These are phyloP conservation scores for Sebastes hubbsi DNA, from an alignment of 2,797 vertebrate genomes.

Conservation along the genomic window DNA sequence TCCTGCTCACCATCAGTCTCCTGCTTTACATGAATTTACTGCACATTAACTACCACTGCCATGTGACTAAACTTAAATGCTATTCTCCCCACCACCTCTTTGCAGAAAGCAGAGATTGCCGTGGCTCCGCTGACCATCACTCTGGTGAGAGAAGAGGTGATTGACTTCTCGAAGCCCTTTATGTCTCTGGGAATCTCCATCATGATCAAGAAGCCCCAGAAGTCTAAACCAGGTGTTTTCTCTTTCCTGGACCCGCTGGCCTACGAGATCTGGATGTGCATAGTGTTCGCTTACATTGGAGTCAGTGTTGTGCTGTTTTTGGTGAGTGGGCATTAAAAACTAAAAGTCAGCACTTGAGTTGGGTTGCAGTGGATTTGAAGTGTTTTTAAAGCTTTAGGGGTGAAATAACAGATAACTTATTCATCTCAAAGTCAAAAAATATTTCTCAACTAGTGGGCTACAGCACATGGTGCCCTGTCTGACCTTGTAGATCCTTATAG, in stretches of 20 bases:
- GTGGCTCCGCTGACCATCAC: slow-evolving; percentile 99
- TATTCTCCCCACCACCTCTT: slow-evolving; percentile 10
- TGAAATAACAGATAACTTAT: background rate
- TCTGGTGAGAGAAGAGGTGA: slow-evolving; percentile 98
- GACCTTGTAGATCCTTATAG: background rate
- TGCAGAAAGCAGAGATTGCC: slow-evolving; percentile 98
- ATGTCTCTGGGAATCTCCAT: slow-evolving; percentile 99
- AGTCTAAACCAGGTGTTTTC: slow-evolving; percentile 98
- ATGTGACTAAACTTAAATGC: background rate
- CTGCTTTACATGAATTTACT: background rate
- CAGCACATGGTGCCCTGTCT: background rate
- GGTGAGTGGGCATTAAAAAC: slow-evolving; percentile 76
- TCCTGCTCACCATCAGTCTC: background rate
- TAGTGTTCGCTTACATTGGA: slow-evolving; percentile 98
- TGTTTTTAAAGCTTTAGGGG: background rate
- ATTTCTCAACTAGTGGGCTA: background rate
- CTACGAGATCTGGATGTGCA: slow-evolving; percentile 99
- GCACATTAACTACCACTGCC: background rate
- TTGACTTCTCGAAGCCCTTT: slow-evolving; percentile 99
- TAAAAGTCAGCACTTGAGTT: background rate
- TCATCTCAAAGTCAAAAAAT: background rate
- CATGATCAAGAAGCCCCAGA: slow-evolving; percentile 99
- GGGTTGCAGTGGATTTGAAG: background rate
- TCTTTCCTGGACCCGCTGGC: slow-evolving; percentile 98
- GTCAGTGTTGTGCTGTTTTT: slow-evolving; percentile 99